Conservation (phyloP, 2,888 invertebrate genomes). For the Hemistola chrysoprasaria region DNA sequence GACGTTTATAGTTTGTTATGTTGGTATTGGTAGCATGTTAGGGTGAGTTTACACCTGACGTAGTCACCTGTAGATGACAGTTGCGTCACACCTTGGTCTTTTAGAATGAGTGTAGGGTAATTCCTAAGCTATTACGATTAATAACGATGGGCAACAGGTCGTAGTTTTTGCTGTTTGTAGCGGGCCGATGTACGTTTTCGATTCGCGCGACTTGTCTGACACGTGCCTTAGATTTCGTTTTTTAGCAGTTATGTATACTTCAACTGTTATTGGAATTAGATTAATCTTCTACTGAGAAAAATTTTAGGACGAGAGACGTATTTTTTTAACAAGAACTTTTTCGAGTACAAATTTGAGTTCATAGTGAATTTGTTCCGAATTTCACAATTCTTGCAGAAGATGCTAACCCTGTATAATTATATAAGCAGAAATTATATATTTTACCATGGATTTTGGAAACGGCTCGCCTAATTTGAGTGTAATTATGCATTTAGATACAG, state of each 20-base stretch:
- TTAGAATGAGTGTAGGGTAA: constrained; percentile 40
- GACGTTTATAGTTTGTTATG: constrained; percentile 13
- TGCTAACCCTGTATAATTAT: too few species aligned
- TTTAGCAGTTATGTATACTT: constrained; percentile 25
- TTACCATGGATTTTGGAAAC: too few species aligned
- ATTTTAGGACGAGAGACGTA: too few species aligned
- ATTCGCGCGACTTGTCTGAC: constrained; percentile 44
- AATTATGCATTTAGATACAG: too few species aligned
- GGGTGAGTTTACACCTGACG: constrained; percentile 58
- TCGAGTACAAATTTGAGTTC: too few species aligned
- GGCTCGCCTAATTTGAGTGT: too few species aligned
- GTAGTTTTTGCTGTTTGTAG: constrained; percentile 55
- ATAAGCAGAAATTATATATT: too few species aligned
- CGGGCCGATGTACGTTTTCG: constrained; percentile 54
- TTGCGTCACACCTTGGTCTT: constrained; percentile 61
- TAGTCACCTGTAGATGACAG: constrained; percentile 60
- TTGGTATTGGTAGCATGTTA: constrained; percentile 31
- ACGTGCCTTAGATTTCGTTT: constrained; percentile 36
- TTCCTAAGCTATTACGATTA: constrained; percentile 42
- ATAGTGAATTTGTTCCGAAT: too few species aligned
- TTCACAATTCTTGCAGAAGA: too few species aligned
- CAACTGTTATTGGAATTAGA: too few species aligned
- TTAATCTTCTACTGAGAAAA: too few species aligned
- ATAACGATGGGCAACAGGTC: constrained; percentile 57
- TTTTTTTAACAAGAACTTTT: too few species aligned